Percentiles rank a stretch among this genome's conserved stretches.
Conservation (phyloP, 1,140 invertebrate genomes). For the Mercenaria mercenaria region DNA sequence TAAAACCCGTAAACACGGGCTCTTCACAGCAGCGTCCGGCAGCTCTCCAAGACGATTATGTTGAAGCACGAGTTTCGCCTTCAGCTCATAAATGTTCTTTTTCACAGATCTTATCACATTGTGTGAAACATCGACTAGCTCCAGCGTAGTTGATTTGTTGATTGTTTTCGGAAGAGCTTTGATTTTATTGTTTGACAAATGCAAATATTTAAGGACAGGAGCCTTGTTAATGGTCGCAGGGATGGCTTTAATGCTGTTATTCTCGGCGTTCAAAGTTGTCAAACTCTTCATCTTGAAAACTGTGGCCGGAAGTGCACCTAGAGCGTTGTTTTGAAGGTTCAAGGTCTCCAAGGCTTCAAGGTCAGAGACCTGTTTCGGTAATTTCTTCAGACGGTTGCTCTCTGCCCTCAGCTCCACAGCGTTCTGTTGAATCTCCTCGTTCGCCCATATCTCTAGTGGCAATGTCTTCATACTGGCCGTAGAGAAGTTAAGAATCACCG, state of each 20-base stretch:
- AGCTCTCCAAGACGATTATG: slow-evolving; percentile 82
- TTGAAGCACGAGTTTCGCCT: slow-evolving; percentile 76
- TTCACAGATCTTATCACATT: slow-evolving; percentile 81
- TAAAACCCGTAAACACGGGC: slow-evolving; percentile 76
- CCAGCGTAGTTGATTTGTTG: slow-evolving; percentile 77
- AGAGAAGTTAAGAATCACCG: slow-evolving; percentile 77
- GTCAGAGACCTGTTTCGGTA: slow-evolving; percentile 80
- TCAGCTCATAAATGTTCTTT: slow-evolving; percentile 82
- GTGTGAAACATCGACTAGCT: slow-evolving; percentile 75
- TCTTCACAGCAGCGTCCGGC: slow-evolving; percentile 79
- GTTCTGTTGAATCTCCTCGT: slow-evolving; percentile 81
- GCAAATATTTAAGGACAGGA: slow-evolving; percentile 70
- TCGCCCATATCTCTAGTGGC: slow-evolving; percentile 82
- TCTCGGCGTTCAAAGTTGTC: slow-evolving; percentile 73
- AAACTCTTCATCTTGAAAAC: slow-evolving; percentile 80
- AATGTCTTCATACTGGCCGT: slow-evolving; percentile 78
- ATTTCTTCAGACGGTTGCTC: slow-evolving; percentile 83
- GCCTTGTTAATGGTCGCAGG: slow-evolving; percentile 81
- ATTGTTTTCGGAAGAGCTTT: slow-evolving; percentile 81
- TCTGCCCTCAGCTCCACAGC: slow-evolving; percentile 74
- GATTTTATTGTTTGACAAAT: slow-evolving; percentile 80
- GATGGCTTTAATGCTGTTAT: slow-evolving; percentile 80
- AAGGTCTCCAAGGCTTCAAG: slow-evolving; percentile 75
- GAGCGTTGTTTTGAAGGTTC: slow-evolving; percentile 78
- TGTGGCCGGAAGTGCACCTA: slow-evolving; percentile 77